These are phyloP conservation scores for Prolemur simus DNA, from an alignment of 2,113 vertebrate species.

Conservation along the genomic window DNA sequence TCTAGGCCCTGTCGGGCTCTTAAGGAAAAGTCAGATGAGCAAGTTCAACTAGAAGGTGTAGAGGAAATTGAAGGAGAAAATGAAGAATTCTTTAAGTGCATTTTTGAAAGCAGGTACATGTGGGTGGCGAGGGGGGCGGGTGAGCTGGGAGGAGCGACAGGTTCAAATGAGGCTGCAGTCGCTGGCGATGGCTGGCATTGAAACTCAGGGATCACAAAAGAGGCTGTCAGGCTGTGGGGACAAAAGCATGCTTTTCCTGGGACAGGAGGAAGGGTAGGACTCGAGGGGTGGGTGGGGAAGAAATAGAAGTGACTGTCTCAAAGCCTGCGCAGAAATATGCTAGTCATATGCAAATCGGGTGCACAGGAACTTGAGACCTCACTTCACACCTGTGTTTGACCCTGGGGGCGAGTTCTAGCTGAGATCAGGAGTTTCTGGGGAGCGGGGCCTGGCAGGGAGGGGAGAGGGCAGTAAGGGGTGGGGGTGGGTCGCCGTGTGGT, in stretches of 20 bases:
- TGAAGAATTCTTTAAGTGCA: not conserved
- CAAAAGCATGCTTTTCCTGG: not conserved
- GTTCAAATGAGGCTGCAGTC: constrained; percentile 40
- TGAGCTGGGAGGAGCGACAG: not conserved
- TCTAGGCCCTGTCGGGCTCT: not conserved
- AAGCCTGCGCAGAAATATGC: not conserved
- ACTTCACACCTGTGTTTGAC: not conserved
- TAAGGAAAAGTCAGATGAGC: not conserved
- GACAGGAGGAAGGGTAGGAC: not conserved
- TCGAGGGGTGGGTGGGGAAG: not conserved
- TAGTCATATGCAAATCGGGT: not conserved
- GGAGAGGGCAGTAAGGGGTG: not conserved
- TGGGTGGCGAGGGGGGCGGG: not conserved
- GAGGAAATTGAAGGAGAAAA: not conserved
- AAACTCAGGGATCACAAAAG: not conserved
- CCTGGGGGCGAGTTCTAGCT: not conserved
- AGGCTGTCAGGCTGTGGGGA: not conserved
- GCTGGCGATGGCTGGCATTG: not conserved
- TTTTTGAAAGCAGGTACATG: not conserved
- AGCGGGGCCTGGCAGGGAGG: not conserved
- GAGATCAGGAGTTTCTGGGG: not conserved
- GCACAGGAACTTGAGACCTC: not conserved
- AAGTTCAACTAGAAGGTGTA: not conserved
- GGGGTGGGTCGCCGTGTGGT: no score
- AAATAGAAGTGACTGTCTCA: not conserved